Conservation (phyloP, 2,797 vertebrate species). For the Pseudocheirus occidentalis region DNA sequence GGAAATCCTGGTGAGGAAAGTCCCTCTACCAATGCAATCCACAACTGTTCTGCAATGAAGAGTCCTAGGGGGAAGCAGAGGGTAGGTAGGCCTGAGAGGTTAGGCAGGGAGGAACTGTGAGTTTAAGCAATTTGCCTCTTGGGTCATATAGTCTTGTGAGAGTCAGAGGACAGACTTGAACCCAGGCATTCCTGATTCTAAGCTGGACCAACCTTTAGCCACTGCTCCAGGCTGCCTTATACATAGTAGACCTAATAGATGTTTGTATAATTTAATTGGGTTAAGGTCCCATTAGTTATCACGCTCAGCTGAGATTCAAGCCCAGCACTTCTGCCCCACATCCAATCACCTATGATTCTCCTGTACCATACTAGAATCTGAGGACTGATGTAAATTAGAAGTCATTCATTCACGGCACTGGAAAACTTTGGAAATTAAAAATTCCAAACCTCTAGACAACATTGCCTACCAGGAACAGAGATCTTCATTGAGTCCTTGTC, state of each 20-base stretch:
- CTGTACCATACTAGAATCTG: neutral
- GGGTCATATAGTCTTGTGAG: neutral
- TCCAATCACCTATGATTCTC: neutral
- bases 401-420: neutral
- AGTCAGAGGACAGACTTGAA: neutral
- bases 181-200: neutral
- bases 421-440: neutral
- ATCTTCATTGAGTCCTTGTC: neutral
- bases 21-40: neutral
- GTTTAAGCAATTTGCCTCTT: neutral
- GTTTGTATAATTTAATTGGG: neutral
- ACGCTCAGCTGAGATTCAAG: neutral
- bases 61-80: neutral
- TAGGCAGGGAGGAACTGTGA: neutral
- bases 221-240: neutral
- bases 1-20: neutral
- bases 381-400: neutral
- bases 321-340: neutral
- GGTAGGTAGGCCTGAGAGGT: too few species aligned
- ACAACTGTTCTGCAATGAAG: neutral
- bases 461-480: neutral
- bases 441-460: neutral
- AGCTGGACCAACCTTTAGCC: neutral
- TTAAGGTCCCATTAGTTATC: neutral
- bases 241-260: neutral